phyloP scores from a whole-genome alignment of 92 coral and sea anemone genomes.

The Zoanthus gigantus region DNA sequence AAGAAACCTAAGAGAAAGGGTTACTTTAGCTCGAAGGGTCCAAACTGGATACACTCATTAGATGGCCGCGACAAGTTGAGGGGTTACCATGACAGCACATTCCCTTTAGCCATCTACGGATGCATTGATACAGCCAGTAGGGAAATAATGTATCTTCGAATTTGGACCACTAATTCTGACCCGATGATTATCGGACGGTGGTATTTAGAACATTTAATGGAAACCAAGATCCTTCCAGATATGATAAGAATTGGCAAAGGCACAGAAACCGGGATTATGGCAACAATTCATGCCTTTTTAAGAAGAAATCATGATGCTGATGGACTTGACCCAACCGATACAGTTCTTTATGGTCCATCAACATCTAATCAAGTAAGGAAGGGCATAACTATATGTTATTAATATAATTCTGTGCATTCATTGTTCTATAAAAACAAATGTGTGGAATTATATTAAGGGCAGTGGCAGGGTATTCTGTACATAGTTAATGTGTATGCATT shows the following conservation, averaged over 20 bases:
- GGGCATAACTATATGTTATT: not conserved
- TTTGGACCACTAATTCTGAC: slow-evolving; percentile 2
- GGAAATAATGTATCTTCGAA: no score
- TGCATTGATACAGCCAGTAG: no score
- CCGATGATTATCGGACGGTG: slow-evolving; percentile 16
- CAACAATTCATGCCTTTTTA: slow-evolving; percentile 18
- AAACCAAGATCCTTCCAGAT: slow-evolving; percentile 3
- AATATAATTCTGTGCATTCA: not conserved
- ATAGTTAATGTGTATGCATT: not conserved
- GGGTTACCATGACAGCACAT: not conserved
- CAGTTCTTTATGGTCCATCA: slow-evolving; percentile 34
- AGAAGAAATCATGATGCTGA: slow-evolving; percentile 21
- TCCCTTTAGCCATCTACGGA: no score
- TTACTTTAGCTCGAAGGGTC: not conserved
- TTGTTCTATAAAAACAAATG: not conserved
- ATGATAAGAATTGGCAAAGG: slow-evolving; percentile 21
- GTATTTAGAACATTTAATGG: slow-evolving; percentile 14
- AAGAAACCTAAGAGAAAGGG: not conserved
- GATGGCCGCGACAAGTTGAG: no score
- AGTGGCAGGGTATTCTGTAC: no score
- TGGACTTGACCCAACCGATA: slow-evolving; percentile 4
- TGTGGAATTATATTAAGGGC: no score
- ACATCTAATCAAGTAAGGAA: slow-evolving; percentile 10
- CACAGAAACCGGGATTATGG: slow-evolving; percentile 23
- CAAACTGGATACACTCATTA: slow-evolving; percentile 5